These are phyloP conservation scores for Gnathonemus echidnorhynchus DNA, from an alignment of 2,113 vertebrate species.

Conservation along the genomic window DNA sequence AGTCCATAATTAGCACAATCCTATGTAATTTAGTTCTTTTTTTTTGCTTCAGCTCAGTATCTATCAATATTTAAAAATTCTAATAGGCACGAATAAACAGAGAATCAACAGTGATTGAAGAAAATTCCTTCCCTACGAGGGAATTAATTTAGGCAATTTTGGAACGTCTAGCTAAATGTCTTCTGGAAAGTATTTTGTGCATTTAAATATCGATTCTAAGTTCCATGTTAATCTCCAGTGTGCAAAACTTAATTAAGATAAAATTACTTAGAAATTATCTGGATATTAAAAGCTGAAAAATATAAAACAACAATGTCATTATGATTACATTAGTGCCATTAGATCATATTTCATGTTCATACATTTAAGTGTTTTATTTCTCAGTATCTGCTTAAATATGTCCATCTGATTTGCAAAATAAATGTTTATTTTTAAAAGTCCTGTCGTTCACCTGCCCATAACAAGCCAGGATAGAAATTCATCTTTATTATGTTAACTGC, in stretches of 20 bases:
- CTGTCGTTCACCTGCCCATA: not conserved
- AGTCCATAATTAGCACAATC: not conserved
- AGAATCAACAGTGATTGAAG: not conserved
- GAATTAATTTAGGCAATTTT: not conserved
- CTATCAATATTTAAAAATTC: not conserved
- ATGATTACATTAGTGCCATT: not conserved
- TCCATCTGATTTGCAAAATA: not conserved
- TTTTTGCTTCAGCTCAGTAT: not conserved
- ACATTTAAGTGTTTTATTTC: not conserved
- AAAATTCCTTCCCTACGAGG: not conserved
- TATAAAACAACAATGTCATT: not conserved
- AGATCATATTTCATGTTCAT: not conserved
- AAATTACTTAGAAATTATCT: conserved; percentile 10
- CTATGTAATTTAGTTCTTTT: not conserved
- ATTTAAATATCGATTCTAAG: conserved; percentile 1
- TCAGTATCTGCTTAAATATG: not conserved
- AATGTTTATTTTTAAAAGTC: not conserved
- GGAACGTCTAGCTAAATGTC: not conserved
- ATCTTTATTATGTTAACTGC: not conserved
- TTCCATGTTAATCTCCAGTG: not conserved
- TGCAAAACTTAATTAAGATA: conserved; percentile 11
- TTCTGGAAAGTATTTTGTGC: not conserved
- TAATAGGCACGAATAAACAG: not conserved
- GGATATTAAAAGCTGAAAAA: conserved; percentile 7
- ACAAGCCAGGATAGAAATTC: not conserved